Evolutionary conservation across 2,797 vertebrate species (phyloP).

Genomic region (Muraenolepis orangiensis): DNA sequence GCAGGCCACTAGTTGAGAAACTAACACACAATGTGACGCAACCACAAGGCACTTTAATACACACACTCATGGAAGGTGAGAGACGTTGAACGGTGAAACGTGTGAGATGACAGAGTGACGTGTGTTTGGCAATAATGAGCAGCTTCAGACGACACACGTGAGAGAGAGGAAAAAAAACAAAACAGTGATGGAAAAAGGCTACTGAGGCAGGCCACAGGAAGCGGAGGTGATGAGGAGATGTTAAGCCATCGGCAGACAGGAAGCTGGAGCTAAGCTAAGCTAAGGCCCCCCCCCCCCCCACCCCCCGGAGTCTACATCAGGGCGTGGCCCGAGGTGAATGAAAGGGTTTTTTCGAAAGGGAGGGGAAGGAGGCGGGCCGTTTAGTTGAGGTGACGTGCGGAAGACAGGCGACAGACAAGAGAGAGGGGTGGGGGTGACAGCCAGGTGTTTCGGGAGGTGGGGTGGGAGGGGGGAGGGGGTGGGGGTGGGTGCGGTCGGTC

Average conservation of each 20-base stretch:
- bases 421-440: neutral
- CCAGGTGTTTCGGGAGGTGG: neutral
- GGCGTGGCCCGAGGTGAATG: no score
- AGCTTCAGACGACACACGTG: conserved; percentile 48
- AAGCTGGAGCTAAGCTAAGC: neutral
- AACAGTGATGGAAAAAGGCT: conserved; percentile 54
- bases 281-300: no score
- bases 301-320: no score
- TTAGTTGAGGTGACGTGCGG: no score
- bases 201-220: conserved; percentile 38
- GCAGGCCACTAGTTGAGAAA: neutral
- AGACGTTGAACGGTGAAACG: no score
- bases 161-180: conserved; percentile 55
- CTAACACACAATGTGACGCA: no score
- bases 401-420: no score
- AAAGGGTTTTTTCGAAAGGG: no score
- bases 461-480: neutral
- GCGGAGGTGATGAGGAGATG: conserved; percentile 18
- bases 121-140: neutral
- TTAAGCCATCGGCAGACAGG: neutral
- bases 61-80: no score
- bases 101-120: neutral
- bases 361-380: no score
- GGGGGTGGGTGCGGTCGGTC: conserved; percentile 57
- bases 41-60: no score